phyloP scores from a whole-genome alignment of 1,140 invertebrate species.

The Chironomus tepperi region DNA sequence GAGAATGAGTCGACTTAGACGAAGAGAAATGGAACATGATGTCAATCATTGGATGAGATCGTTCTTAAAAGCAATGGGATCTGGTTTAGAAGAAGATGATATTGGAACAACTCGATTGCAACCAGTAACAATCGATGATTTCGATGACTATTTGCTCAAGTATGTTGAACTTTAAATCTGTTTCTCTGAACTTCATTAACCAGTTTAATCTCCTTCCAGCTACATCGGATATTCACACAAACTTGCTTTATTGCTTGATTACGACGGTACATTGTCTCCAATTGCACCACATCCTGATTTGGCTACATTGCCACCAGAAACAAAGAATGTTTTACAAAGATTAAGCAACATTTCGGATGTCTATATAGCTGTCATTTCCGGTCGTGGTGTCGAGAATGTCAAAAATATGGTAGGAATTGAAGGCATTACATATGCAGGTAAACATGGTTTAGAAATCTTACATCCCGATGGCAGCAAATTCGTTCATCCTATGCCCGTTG shows the following conservation, averaged over 20 bases:
- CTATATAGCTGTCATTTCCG: slow-evolving; percentile 81
- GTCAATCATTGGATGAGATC: slow-evolving; percentile 84
- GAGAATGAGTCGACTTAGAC: slow-evolving; percentile 74
- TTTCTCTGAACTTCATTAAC: neutral
- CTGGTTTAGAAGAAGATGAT: slow-evolving; percentile 67
- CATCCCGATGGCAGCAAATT: slow-evolving; percentile 86
- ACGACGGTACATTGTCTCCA: slow-evolving; percentile 81
- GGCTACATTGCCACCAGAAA: slow-evolving; percentile 72
- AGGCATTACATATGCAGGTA: slow-evolving; percentile 83
- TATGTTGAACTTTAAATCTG: slow-evolving; percentile 41
- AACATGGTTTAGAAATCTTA: slow-evolving; percentile 80
- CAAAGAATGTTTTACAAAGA: slow-evolving; percentile 72
- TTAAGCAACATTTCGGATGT: slow-evolving; percentile 80
- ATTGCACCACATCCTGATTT: slow-evolving; percentile 83
- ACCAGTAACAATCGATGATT: slow-evolving; percentile 76
- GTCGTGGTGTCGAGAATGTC: slow-evolving; percentile 77
- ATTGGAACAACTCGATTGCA: slow-evolving; percentile 73
- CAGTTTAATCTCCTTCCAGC: slow-evolving; percentile 41
- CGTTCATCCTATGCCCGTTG: slow-evolving; percentile 80
- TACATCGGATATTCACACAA: slow-evolving; percentile 81
- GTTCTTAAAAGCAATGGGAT: slow-evolving; percentile 79
- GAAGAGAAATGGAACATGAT: slow-evolving; percentile 71
- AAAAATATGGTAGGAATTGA: slow-evolving; percentile 85
- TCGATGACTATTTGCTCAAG: slow-evolving; percentile 76
- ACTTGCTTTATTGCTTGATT: slow-evolving; percentile 74